These are phyloP conservation scores for Coregonus sp. DNA, from an alignment of 2,797 vertebrate genomes.

Conservation along the genomic window DNA sequence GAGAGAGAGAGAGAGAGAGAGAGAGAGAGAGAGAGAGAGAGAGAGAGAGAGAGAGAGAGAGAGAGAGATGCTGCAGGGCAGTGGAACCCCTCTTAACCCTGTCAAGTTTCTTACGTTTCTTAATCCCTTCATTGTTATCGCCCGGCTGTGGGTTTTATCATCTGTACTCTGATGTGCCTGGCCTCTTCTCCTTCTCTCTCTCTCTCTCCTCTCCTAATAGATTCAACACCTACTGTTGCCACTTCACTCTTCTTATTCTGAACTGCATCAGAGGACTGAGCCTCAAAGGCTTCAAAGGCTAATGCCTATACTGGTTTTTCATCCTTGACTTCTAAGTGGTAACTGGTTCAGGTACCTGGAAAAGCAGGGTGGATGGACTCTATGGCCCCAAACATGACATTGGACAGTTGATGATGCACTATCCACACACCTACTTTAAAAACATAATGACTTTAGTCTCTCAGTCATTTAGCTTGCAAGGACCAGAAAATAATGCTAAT, in stretches of 20 bases:
- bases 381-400: not conserved
- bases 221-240: not conserved
- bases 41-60: not conserved
- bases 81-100: not conserved
- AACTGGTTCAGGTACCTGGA: not conserved
- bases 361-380: not conserved
- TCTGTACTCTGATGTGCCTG: not conserved
- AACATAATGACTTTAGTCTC: no score
- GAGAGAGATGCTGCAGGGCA: not conserved
- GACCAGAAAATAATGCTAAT: not conserved
- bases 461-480: no score
- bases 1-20: no score
- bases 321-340: no score
- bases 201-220: not conserved
- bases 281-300: slow-evolving; percentile 6
- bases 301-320: not conserved
- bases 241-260: not conserved
- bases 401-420: not conserved
- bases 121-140: not conserved
- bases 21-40: no score
- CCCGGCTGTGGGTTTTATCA: not conserved
- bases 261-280: not conserved
- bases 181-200: slow-evolving; percentile 17
- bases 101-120: not conserved
- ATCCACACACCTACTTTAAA: not conserved